phyloP scores from a whole-genome alignment of 2,113 vertebrate species.

The Tragelaphus buxtoni region DNA sequence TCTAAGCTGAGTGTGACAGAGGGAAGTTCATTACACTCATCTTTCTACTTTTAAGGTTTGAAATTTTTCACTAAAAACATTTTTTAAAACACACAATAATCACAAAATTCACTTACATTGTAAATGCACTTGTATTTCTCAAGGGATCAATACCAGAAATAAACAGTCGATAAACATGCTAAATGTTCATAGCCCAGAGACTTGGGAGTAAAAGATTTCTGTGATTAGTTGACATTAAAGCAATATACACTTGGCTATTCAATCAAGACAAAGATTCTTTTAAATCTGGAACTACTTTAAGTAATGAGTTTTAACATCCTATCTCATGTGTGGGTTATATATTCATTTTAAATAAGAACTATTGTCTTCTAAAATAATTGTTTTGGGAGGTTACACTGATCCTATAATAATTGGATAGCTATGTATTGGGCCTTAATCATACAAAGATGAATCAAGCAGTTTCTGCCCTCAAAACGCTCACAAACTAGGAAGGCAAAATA shows the following conservation, averaged over 20 bases:
- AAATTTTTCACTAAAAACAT: neutral
- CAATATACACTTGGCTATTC: neutral
- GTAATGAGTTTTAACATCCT: neutral
- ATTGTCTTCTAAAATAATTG: neutral
- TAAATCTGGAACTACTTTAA: neutral
- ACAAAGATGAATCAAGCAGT: neutral
- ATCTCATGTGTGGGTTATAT: neutral
- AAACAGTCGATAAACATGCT: neutral
- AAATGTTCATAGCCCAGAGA: neutral
- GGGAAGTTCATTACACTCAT: neutral
- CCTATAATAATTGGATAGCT: neutral
- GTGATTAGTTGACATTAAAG: neutral
- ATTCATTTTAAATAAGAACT: neutral
- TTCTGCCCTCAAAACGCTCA: neutral
- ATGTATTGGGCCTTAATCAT: neutral
- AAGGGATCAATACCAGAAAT: neutral
- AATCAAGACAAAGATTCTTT: neutral
- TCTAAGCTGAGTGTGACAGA: neutral
- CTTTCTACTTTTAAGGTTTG: neutral
- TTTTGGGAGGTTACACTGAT: neutral
- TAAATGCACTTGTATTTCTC: neutral
- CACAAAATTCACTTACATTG: neutral
- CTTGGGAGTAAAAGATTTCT: neutral
- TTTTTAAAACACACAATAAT: neutral
- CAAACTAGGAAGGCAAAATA: constrained; percentile 16